Evolutionary conservation across 1,140 invertebrate species (phyloP), one percentile per base, ranked within the genome.

Genomic region (Papilio glaucus): DNA sequence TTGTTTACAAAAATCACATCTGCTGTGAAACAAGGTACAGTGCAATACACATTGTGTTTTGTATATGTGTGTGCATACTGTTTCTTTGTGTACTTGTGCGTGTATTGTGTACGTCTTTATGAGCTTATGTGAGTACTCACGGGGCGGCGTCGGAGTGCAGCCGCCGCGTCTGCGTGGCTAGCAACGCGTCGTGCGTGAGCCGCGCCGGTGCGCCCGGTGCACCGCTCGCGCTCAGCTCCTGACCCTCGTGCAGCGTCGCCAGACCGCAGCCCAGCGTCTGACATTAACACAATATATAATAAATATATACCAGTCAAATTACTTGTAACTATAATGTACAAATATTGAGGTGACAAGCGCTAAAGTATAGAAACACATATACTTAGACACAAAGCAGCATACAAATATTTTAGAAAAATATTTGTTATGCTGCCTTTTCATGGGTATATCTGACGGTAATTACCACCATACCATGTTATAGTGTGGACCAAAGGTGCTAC

Each of bases 141-240:
- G 96, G 96, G 78, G 96, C 95, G 82, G 93, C 95, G 88, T 96
- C 96, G 61, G 95, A 94, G 92, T 96, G 96, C 57, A 96, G 95
- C 75, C 96, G 94, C 77, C 95, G 94, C 85, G 95, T 95, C 90
- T 97, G 96, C 62, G 97, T 97, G 83, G 95, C 95, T 83, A 97
- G 95, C 70, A 97, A 94, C 79, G 96, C 94, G 94, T 97, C 96
- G 93, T 95, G 96, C 81, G 97, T 97, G 82, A 97, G 95, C 77
- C 96, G 95, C 72, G 95, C 93, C 15, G 94, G 93, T 75, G 85
- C 91, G 65, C 21, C 21, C 21, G 21, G 18, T 3, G 62, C 87
- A 75, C 76, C 75, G 61, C 72, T 80, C 72, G 79, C 82, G 72
- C 75, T 69, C 75, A 94, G 86, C 85, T 94, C 94, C 78, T 94